Percentiles rank a stretch among this genome's conserved stretches.
phyloP scores from a whole-genome alignment of 2,888 invertebrate genomes.

The Piscicola geometra region DNA sequence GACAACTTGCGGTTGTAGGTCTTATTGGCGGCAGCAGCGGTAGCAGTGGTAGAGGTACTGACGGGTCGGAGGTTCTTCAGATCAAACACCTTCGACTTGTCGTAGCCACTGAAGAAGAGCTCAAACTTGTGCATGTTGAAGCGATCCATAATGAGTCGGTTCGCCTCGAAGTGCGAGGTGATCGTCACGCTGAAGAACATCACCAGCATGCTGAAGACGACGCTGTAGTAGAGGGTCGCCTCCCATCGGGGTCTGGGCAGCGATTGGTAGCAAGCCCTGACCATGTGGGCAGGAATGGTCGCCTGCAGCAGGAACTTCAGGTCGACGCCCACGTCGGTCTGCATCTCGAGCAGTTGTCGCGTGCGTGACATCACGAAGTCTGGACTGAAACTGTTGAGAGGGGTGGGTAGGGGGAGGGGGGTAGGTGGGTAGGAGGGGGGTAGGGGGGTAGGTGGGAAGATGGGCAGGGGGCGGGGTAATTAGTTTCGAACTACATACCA shows the following conservation, averaged over 20 bases:
- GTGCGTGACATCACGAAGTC: conserved; percentile 77
- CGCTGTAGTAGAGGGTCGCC: conserved; percentile 63
- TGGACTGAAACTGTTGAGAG: conserved; percentile 66
- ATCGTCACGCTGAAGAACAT: conserved; percentile 66
- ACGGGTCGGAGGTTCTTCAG: conserved; percentile 43
- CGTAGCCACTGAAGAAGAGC: conserved; percentile 62
- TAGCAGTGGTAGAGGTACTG: too few species aligned
- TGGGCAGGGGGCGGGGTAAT: neutral
- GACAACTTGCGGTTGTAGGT: conserved; percentile 17
- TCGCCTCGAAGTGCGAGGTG: conserved; percentile 69
- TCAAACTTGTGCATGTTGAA: conserved; percentile 49
- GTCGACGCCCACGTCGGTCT: conserved; percentile 53
- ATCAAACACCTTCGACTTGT: conserved; percentile 59
- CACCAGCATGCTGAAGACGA: conserved; percentile 57
- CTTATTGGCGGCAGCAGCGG: conserved; percentile 6
- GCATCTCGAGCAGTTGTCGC: conserved; percentile 58
- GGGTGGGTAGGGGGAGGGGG: neutral
- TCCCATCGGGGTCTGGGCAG: conserved; percentile 76
- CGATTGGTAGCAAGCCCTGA: conserved; percentile 67
- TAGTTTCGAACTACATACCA: too few species aligned
- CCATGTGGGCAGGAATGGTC: conserved; percentile 64
- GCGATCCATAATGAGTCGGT: conserved; percentile 62
- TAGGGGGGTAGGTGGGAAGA: too few species aligned
- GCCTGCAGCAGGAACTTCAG: conserved; percentile 70
- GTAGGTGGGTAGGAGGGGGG: too few species aligned